Conservation (phyloP, 2,797 vertebrate genomes). For the Salarias fasciatus region DNA sequence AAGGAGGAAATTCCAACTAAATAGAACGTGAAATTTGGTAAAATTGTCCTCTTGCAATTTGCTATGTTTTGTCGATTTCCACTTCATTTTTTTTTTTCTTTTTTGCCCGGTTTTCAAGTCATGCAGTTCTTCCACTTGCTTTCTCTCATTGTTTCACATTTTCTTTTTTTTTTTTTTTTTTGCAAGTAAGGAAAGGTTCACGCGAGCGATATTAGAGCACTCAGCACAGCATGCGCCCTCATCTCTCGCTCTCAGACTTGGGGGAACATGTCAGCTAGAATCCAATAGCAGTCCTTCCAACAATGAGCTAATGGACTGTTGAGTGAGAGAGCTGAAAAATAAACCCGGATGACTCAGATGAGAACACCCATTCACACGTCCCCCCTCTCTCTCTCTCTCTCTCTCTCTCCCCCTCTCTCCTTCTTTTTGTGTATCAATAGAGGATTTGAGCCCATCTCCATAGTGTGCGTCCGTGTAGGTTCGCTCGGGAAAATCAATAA, state of each 20-base stretch:
- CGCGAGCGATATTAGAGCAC: conserved; percentile 64
- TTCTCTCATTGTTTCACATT: neutral
- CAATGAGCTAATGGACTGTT: conserved; percentile 79
- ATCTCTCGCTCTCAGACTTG: conserved; percentile 74
- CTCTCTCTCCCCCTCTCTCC: conserved; percentile 22
- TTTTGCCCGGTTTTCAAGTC: no score
- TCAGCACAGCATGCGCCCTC: conserved; percentile 70
- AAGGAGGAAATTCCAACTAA: conserved; percentile 28
- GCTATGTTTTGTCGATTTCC: conserved; percentile 7
- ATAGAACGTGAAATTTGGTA: conserved; percentile 27
- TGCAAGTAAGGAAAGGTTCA: conserved; percentile 19
- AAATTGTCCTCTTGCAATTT: conserved; percentile 21
- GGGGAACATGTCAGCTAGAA: conserved; percentile 77
- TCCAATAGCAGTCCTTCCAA: conserved; percentile 75
- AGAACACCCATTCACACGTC: conserved; percentile 76
- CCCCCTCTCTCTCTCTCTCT: conserved; percentile 46
- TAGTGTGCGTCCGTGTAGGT: conserved; percentile 28
- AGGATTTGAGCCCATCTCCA: conserved; percentile 44
- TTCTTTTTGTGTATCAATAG: conserved; percentile 33
- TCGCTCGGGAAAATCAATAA: conserved; percentile 63
- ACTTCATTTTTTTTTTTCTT: no score
- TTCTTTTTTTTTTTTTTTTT: conserved; percentile 32
- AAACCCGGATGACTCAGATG: conserved; percentile 75
- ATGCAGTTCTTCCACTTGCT: conserved; percentile 13
- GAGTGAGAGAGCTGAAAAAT: conserved; percentile 77